Evolutionary conservation across 2,113 vertebrate genomes (phyloP), one percentile per base, ranked within the genome.

Genomic region (Dipodomys ordii): DNA sequence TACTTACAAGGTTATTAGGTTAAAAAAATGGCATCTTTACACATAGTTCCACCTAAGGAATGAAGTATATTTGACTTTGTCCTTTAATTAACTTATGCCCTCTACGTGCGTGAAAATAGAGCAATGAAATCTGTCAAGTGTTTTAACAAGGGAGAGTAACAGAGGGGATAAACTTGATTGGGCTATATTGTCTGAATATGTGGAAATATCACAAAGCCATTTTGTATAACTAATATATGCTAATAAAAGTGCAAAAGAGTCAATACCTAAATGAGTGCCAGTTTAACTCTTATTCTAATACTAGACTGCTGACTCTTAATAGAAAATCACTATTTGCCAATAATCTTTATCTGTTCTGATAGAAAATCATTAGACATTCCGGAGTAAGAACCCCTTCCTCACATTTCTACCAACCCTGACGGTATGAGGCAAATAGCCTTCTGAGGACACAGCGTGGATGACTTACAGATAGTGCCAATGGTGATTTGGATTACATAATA

Each of bases 401-500:
- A 28, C 0, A 0, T 83, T 57, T 32, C 46, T 28, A 57, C 64
- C 57, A 88, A 95, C 83, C 0, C 0, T 27, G 81, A 93, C 73
- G 87, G 49, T 60, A 74, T 35, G 18, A 95, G 46, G 92, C 28
- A 95, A 88, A 94, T 57, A 83, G 73, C 64, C 35, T 35, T 35
- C 78, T 12, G 9, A 57, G 85, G 60, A 90, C 91, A 95, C 44
- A 96, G 84, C 78, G 90, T 81, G 79, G 87, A 87, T 25, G 0
- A 2, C 60, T 72, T 87, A 62, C 3, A 83, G 83, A 79, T 0
- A 91, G 53, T 0, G 25, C 71, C 71, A 88, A 90, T 44, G 65
- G 88, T 84, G 87, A 83, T 81, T 74, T 91, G 60, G 77, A 92
- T 96, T 95, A 95, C 53, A 65, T 95, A 96, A 92, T 81, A 30